A percentile compares a stretch with the other conserved stretches of the same genome.
phyloP scores from a whole-genome alignment of 2,113 vertebrate genomes.

The Pachycephala philippinensis region DNA sequence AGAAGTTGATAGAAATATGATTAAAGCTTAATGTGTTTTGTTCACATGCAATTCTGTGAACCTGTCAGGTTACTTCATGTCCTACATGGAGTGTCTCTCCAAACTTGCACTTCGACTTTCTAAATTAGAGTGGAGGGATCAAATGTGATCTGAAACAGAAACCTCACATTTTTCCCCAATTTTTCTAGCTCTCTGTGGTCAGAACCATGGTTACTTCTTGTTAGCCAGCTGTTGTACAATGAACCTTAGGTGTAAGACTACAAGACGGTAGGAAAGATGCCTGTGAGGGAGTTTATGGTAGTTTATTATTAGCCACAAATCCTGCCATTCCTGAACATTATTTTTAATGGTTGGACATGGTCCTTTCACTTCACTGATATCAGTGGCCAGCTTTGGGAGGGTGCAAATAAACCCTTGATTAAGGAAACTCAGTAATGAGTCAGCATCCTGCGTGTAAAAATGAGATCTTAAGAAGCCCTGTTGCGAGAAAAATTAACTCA shows the following conservation, averaged over 20 bases:
- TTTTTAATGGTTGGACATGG: background rate
- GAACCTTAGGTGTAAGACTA: background rate
- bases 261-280: background rate
- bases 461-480: background rate
- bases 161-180: accelerated
- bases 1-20: background rate
- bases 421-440: background rate
- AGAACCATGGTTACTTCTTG: background rate
- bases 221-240: background rate
- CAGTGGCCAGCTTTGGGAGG: background rate
- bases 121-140: background rate
- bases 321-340: background rate
- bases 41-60: background rate
- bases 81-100: background rate
- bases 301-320: background rate
- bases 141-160: background rate
- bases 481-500: background rate
- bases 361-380: background rate
- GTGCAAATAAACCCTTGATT: background rate
- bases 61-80: background rate
- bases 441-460: background rate
- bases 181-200: background rate
- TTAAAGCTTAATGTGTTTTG: background rate
- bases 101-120: background rate
- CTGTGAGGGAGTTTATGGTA: background rate